Evolutionary conservation across 2,113 vertebrate species (phyloP).

Genomic region (Psophia crepitans): DNA sequence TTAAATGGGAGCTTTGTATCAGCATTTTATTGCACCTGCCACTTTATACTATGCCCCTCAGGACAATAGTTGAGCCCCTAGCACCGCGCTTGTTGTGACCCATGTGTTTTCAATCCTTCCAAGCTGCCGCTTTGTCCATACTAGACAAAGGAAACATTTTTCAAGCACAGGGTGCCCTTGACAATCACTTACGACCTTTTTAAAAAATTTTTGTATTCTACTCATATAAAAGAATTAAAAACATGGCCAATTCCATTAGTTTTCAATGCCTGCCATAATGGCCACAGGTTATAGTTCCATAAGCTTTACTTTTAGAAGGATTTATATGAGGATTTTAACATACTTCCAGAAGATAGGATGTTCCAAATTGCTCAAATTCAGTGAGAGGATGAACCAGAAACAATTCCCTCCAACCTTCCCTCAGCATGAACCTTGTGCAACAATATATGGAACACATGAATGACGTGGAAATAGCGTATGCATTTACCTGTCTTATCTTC

Average conservation of each 20-base stretch:
- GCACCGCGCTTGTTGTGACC: neutral
- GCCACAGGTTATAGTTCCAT: neutral
- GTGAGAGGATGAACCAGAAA: neutral
- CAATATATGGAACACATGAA: neutral
- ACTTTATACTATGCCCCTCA: neutral
- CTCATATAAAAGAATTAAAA: neutral
- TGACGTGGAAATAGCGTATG: neutral
- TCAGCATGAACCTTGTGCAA: neutral
- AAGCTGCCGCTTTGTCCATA: neutral
- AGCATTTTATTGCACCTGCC: neutral
- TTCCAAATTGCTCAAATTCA: neutral
- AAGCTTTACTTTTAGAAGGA: neutral
- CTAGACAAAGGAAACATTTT: neutral
- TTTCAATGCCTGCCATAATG: neutral
- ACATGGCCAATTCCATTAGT: neutral
- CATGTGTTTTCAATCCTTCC: neutral
- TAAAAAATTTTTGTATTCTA: neutral
- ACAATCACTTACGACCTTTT: neutral
- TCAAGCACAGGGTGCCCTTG: neutral
- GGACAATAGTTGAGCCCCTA: neutral
- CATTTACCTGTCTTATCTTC: neutral
- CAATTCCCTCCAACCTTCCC: accelerated
- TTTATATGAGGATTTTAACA: neutral
- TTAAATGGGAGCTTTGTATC: neutral
- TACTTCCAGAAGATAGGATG: neutral